These are phyloP conservation scores for Diacarnus erythraeanus DNA, from an alignment of 37 sponge, comb jelly and placozoan species.

Conservation along the genomic window DNA sequence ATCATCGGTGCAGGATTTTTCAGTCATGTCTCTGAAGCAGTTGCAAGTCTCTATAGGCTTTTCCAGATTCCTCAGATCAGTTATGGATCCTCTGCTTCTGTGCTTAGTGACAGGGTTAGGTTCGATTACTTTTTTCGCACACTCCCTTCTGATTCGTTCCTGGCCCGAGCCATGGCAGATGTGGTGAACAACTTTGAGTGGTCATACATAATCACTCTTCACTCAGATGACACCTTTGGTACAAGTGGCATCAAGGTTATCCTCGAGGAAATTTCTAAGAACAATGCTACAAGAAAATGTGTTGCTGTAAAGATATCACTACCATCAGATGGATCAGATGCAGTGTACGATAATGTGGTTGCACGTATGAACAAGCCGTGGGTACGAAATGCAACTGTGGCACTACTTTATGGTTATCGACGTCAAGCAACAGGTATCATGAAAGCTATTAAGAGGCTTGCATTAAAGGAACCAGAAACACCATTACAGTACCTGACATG, in stretches of 20 bases:
- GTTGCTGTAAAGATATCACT: conserved; percentile 4
- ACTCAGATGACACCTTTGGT: conserved; percentile 53
- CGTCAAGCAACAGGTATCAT: conserved; percentile 21
- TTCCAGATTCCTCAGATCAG: conserved; percentile 80
- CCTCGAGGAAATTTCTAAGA: background rate
- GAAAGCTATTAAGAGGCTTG: conserved; percentile 2
- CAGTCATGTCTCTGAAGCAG: conserved; percentile 52
- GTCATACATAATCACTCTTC: conserved; percentile 38
- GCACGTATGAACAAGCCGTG: background rate
- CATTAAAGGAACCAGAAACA: background rate
- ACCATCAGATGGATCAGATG: background rate
- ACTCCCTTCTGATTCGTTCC: conserved; percentile 74
- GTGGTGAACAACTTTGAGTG: conserved; percentile 52
- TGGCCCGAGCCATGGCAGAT: conserved; percentile 70
- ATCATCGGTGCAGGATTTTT: conserved; percentile 70
- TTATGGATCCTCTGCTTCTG: conserved; percentile 60
- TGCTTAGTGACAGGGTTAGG: conserved; percentile 62
- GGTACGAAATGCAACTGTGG: conserved; percentile 43
- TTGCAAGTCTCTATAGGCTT: conserved; percentile 58
- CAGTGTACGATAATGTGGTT: background rate
- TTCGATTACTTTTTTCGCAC: conserved; percentile 82
- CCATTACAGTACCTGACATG: conserved; percentile 22
- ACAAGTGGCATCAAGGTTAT: conserved; percentile 31
- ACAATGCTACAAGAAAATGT: background rate
- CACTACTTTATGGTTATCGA: conserved; percentile 52